Conservation (phyloP, 92 coral and sea anemone genomes). For the Actinernus sp. region DNA sequence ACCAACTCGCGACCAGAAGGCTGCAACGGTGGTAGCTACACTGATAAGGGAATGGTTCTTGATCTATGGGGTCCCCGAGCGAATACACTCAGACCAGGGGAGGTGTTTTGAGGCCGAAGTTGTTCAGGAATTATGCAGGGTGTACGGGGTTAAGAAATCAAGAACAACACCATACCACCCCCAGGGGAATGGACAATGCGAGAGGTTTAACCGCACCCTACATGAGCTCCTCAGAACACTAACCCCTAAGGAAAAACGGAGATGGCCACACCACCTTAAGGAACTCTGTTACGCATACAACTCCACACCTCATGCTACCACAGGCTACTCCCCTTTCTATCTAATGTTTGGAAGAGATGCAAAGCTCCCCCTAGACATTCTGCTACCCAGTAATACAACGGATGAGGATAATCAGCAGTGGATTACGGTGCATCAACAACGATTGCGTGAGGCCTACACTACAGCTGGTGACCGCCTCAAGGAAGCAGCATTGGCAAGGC, state of each 20-base stretch:
- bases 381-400: conserved; percentile 5
- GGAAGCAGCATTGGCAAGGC: conserved; percentile 10
- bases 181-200: too few relatives aligned
- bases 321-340: conserved; percentile 73
- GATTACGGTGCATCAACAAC: conserved; percentile 43
- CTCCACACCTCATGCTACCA: conserved; percentile 71
- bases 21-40: conserved; percentile 45
- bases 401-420: conserved; percentile 3
- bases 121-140: conserved; percentile 57
- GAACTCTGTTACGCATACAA: conserved; percentile 74
- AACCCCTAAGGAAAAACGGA: conserved; percentile 31
- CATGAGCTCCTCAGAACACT: conserved; percentile 62
- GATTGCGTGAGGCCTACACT: conserved; percentile 35
- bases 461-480: conserved; percentile 20
- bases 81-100: conserved; percentile 78
- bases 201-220: conserved; percentile 60
- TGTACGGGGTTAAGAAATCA: conserved; percentile 61
- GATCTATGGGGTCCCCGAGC: too few relatives aligned
- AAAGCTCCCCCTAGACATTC: conserved; percentile 42
- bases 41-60: conserved; percentile 72
- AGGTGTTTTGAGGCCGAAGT: conserved; percentile 54
- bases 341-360: conserved; percentile 64
- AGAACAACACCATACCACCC: conserved; percentile 81
- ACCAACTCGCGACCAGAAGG: conserved; percentile 58
- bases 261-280: too few relatives aligned